A percentile compares a stretch with the other conserved stretches of the same genome.
Conservation (phyloP, 2,888 invertebrate genomes). For the Myathropa florea region DNA sequence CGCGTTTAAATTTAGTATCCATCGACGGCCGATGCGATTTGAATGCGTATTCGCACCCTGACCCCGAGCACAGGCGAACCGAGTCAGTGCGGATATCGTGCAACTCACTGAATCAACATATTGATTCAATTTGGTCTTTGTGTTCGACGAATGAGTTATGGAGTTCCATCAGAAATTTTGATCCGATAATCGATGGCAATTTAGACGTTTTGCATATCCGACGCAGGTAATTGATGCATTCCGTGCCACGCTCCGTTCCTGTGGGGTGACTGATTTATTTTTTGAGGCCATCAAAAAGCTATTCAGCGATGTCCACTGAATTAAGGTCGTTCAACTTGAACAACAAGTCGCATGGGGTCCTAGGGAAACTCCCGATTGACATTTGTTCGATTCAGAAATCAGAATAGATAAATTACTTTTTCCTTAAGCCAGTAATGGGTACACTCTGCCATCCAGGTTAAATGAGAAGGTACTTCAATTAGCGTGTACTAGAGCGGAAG, state of each 20-base stretch:
- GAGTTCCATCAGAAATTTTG: conserved; percentile 26
- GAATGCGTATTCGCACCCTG: conserved; percentile 1
- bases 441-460: background rate
- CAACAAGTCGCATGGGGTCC: background rate
- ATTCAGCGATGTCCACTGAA: background rate
- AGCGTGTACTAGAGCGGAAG: conserved; percentile 9
- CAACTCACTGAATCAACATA: conserved; percentile 34
- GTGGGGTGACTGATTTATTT: conserved; percentile 4
- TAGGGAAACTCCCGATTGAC: no score
- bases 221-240: conserved; percentile 36
- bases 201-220: conserved; percentile 39
- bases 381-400: background rate
- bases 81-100: conserved; percentile 2
- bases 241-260: background rate
- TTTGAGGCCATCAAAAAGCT: background rate
- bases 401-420: background rate
- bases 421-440: background rate
- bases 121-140: conserved; percentile 22
- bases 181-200: conserved; percentile 50
- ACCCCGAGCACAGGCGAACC: conserved; percentile 3
- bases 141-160: conserved; percentile 20
- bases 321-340: background rate
- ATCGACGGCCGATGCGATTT: conserved; percentile 15
- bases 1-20: conserved; percentile 18
- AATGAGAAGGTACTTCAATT: conserved; percentile 5